Evolutionary conservation across 2,888 invertebrate genomes (phyloP), one percentile per base, ranked within the genome.

Genomic region (Drosophila kuntzei): DNA sequence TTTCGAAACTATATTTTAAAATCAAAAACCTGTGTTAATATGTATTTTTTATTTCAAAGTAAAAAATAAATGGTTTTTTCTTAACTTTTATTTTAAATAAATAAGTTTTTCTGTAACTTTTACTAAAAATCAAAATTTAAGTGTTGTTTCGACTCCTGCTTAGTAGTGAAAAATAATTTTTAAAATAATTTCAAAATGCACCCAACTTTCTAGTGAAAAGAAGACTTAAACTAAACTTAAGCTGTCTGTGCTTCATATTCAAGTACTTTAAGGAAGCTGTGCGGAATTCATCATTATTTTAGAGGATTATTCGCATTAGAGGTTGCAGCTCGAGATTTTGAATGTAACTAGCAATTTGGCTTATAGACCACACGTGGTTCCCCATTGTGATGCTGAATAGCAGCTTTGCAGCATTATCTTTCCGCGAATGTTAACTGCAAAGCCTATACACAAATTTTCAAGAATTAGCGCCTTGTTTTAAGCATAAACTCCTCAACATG

Each of bases 361-460:
- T 58, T 54, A 46, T 54, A 29, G 37, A 39, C 39, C 22, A 63
- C 62, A 59, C 32, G 55, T 70, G 58, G 65, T 44, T 39, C 44
- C 65, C 69, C 55, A 49, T 62, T 64, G 59, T 22, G 61, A 34
- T 50, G 66, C 32, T 12, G 53, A 41, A 76, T 83, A 79, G 65
- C 79, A 71, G 87, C 72, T 78, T 81, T 74, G 65, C 63, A 64
- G 64, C 62, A 77, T 82, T 87, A 80, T 79, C 76, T 85, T 39
- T 37, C 37, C 29, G 53, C 51, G 29, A 76, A 63, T 73, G 67
- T 58, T 54, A 67, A 63, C 54, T 76, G 66, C 66, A 70, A 74
- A 80, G 72, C 68, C 87, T 67, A 76, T 71, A 66, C 81, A 62
- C 87, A 85, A 76, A 83, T 83, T 87, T 87, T 81, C 87, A 72